A percentile compares a stretch with the other conserved stretches of the same genome.
Conservation (phyloP, 2,888 invertebrate species). For the Sepiola atlantica region DNA sequence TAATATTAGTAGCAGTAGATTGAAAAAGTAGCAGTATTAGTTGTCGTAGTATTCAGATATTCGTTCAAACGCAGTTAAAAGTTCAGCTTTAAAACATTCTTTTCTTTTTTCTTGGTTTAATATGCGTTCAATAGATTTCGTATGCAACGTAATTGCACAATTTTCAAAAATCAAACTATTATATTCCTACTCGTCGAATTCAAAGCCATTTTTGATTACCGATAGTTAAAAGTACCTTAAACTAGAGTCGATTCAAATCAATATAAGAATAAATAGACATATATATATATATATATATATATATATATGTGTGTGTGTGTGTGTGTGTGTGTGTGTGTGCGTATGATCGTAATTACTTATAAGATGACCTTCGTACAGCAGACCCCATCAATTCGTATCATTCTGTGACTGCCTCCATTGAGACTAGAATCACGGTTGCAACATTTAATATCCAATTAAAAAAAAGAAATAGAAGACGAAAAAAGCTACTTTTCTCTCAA, state of each 20-base stretch:
- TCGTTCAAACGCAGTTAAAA: neutral
- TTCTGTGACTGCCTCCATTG: neutral
- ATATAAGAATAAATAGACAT: neutral
- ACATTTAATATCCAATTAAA: neutral
- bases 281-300: too few relatives aligned
- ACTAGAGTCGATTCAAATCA: neutral
- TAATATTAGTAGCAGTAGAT: too few relatives aligned
- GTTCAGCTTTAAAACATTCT: neutral
- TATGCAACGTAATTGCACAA: neutral
- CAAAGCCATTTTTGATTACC: neutral
- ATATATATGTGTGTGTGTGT: too few relatives aligned
- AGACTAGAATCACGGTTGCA: neutral
- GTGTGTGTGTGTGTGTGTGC: neutral
- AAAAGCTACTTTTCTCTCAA: neutral
- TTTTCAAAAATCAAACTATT: neutral
- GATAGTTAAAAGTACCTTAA: neutral
- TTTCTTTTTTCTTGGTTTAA: neutral
- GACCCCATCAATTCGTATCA: neutral
- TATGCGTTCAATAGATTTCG: neutral
- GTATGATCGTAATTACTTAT: neutral
- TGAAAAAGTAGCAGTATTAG: too few relatives aligned
- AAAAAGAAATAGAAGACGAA: neutral
- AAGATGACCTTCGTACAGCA: neutral
- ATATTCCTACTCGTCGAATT: neutral
- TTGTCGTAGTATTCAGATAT: neutral